Percentiles rank a stretch among this genome's conserved stretches.
Evolutionary conservation across 2,797 vertebrate genomes (phyloP).

Genomic region (Rhyacichthys aspro): DNA sequence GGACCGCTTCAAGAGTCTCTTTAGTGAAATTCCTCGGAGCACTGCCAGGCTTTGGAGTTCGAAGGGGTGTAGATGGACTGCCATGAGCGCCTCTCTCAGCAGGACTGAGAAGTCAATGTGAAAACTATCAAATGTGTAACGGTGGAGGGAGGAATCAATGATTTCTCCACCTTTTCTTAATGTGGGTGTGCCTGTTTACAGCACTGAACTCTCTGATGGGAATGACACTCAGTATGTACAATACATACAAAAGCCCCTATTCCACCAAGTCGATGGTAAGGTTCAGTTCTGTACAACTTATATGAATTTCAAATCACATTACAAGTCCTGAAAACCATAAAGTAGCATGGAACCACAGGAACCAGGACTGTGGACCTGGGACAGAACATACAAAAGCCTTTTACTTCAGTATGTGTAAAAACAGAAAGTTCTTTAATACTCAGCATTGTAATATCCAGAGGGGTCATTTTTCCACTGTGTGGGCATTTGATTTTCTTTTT

Average conservation of each 20-base stretch:
- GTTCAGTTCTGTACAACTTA: background rate
- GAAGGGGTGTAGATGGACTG: constrained; percentile 67
- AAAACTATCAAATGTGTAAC: constrained; percentile 54
- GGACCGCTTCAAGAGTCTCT: constrained; percentile 2
- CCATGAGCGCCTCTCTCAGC: constrained; percentile 87
- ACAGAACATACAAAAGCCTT: too few species aligned
- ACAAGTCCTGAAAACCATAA: too few species aligned
- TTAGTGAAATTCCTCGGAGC: constrained; percentile 69
- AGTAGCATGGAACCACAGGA: too few species aligned
- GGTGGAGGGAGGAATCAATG: constrained; percentile 16
- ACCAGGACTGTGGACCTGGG: too few species aligned
- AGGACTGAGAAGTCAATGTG: constrained; percentile 91
- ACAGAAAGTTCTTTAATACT: too few species aligned
- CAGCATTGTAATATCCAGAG: too few species aligned
- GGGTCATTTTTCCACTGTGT: too few species aligned
- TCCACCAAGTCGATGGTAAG: background rate
- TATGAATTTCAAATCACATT: background rate
- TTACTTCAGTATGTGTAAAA: too few species aligned
- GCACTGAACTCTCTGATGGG: constrained; percentile 82
- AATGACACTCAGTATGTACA: constrained; percentile 6
- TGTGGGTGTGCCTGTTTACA: constrained; percentile 99
- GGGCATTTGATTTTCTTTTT: too few species aligned
- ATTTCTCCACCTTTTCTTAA: constrained; percentile 75
- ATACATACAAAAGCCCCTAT: background rate
- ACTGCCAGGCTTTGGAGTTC: constrained; percentile 67